A percentile compares a stretch with the other conserved stretches of the same genome.
Conservation (phyloP, 2,888 invertebrate species). For the Drosophila macrospina region DNA sequence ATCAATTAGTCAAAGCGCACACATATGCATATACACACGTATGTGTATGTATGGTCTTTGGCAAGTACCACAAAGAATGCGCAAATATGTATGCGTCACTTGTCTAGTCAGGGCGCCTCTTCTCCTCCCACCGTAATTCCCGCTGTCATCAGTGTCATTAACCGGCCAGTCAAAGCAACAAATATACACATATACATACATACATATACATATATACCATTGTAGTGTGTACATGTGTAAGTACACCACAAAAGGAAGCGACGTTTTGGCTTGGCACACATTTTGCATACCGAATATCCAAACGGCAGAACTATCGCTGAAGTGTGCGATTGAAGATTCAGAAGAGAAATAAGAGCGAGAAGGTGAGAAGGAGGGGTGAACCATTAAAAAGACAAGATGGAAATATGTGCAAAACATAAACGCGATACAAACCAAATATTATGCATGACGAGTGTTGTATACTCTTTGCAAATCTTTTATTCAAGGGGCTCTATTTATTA, state of each 20-base stretch:
- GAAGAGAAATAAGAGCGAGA: constrained; percentile 5
- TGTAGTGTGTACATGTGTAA: not conserved
- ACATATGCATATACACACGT: constrained; percentile 5
- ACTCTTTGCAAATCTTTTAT: constrained; percentile 2
- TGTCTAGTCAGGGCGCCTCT: constrained; percentile 56
- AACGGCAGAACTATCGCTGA: constrained; percentile 59
- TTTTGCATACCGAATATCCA: constrained; percentile 74
- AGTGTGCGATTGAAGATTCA: constrained; percentile 35
- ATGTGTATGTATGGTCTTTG: constrained; percentile 37
- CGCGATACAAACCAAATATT: not conserved
- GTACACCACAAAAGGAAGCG: constrained; percentile 50
- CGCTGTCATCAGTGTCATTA: constrained; percentile 62
- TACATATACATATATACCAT: constrained; percentile 1
- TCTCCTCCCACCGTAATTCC: constrained; percentile 25
- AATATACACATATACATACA: not conserved
- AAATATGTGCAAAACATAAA: constrained; percentile 51
- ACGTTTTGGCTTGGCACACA: constrained; percentile 71
- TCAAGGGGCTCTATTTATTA: too few species aligned
- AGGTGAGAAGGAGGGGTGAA: constrained; percentile 15
- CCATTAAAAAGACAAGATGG: constrained; percentile 50
- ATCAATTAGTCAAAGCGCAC: constrained; percentile 58
- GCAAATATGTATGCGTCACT: constrained; percentile 72
- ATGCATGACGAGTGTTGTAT: constrained; percentile 4
- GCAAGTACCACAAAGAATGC: constrained; percentile 62
- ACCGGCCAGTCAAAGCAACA: constrained; percentile 51